Evolutionary conservation across 2,797 vertebrate species (phyloP), one percentile per base, ranked within the genome.

Genomic region (Peromyscus attwateri): DNA sequence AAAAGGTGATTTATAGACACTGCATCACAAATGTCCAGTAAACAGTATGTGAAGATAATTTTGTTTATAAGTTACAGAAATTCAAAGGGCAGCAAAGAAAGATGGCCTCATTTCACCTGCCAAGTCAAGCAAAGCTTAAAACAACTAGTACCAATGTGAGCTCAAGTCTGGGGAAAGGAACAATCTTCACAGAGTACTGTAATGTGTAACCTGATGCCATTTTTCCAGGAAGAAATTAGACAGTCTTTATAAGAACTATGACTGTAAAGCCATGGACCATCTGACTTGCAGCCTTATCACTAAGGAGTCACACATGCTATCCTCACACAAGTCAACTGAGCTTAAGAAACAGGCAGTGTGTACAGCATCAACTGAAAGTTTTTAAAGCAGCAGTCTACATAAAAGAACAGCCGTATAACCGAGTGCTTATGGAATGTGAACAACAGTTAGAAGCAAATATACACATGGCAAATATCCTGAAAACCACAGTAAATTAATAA

Each of bases 31-130:
- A 87, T 27, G 60, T 68, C 37, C 87, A 87, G 27, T n/a, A 89
- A 77, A 83, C 57, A 55, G 13, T 23, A 60, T 34, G 19, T 77
- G 29, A 40, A 75, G 77, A 82, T 31, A 46, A 80, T 29, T 27
- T 66, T 71, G 55, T 55, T 89, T 49, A 88, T 55, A 85, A 92
- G 90, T 52, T 19, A 46, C 90, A 92, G 75, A 93, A 76, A 93
- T 19, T 62, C 43, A 73, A 87, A 88, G 9, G 60, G 31, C 21
- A 64, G 11, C 37, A 73, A 77, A 68, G 66, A 87, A 79, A 88
- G 23, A 31, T 37, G 43, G 49, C 37, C 8, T n/a, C 29, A 12
- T 27, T 46, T 94, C 25, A 84, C 40, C 34, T 34, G 57, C 14
- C 12, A 62, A 55, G 46, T 37, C 62, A 55, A 82, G 85, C 64